Evolutionary conservation across 1,140 invertebrate genomes (phyloP), one percentile per base, ranked within the genome.

Genomic region (Trichomalopsis sarcophagae): DNA sequence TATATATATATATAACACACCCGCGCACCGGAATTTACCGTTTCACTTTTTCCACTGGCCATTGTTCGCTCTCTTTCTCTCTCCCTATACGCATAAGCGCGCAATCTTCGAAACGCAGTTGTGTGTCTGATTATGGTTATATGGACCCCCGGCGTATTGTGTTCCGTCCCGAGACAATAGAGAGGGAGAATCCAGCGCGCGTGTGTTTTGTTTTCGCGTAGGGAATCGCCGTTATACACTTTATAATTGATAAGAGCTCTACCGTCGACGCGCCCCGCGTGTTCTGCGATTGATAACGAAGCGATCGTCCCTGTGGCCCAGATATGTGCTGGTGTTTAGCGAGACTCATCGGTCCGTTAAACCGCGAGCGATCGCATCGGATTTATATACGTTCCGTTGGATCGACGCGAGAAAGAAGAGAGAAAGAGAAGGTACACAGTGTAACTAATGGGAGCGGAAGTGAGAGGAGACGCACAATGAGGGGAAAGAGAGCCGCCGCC

Each of bases 111-210:
- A 30, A 71, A 33, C 27, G 68, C 68, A 71, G 68, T 71, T 71
- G 68, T 17, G 68, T 33, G 68, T 71, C 23, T 71, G 68, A 71
- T 71, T 71, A 71, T 71, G 30, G 68, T 71, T 71, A 13, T 71
- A 11, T 13, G 13, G 68, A 27, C 23, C 23, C 68, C 21, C 21
- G 17, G 55, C 21, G 21, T n/a, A 62, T 62, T 62, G 55, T 62
- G 55, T 62, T 62, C 40, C 40, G 1, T 9, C 9, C 9, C 55
- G 55, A 62, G 55, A 62, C 55, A 62, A 62, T 62, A 7, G 50
- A 7, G 50, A 36, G 55, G 55, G 4, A 62, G 55, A 62, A 33
- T 71, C 23, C 27, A 69, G 10, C 10, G 68, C 2, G 5, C 6
- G 68, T 27, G 68, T 27, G 17, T 55, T 55, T 55, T 27, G 68